phyloP scores from a whole-genome alignment of 2,888 invertebrate species.

The Tenthredo amoena region DNA sequence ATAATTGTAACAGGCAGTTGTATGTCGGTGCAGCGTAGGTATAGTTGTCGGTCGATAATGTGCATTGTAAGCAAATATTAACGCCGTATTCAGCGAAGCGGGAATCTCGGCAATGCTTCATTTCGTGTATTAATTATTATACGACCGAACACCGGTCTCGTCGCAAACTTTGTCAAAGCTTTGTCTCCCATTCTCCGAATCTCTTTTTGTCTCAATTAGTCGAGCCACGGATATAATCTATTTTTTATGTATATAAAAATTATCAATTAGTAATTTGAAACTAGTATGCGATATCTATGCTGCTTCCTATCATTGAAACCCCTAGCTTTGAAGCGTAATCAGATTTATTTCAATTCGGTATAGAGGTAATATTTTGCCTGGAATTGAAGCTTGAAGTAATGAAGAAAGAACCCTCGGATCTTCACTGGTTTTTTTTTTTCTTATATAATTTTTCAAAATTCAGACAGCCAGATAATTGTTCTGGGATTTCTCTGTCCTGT shows the following conservation, averaged over 20 bases:
- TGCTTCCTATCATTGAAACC: background rate
- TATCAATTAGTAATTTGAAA: background rate
- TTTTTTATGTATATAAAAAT: background rate
- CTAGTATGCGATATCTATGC: background rate
- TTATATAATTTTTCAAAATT: background rate
- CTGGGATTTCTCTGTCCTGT: background rate
- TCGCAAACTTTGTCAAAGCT: constrained; percentile 9
- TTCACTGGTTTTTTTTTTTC: background rate
- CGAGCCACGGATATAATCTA: background rate
- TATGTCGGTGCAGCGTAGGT: background rate
- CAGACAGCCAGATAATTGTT: background rate
- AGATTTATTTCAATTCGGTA: background rate
- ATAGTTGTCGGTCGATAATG: constrained; percentile 32
- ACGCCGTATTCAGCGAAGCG: constrained; percentile 24
- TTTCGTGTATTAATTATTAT: constrained; percentile 42
- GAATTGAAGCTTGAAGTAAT: background rate
- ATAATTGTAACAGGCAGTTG: background rate
- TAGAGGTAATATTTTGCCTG: background rate
- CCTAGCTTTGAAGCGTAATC: background rate
- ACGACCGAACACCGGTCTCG: background rate
- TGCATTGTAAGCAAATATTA: constrained; percentile 43
- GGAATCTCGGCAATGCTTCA: constrained; percentile 23
- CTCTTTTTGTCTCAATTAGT: background rate
- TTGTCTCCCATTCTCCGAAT: background rate
- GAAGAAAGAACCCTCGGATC: too few species aligned